Evolutionary conservation across 2,113 vertebrate genomes (phyloP), one percentile per base, ranked within the genome.

Genomic region (Chamaetylas fuelleborni): DNA sequence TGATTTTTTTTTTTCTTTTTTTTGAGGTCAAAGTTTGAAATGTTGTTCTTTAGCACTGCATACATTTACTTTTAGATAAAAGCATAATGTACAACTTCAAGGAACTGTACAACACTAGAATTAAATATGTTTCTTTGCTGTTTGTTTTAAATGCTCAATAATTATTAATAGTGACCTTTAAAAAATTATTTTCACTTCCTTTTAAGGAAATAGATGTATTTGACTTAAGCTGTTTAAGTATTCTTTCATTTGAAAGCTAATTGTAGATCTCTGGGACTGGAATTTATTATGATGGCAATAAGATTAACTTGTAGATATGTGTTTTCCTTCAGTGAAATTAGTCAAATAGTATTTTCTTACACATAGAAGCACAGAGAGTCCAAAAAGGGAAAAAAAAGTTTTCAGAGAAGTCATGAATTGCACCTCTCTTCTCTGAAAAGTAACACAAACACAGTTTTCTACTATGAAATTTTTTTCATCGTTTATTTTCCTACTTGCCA

Each of bases 391-490:
- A 12, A 19, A 23, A 26, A 20, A 29, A 18, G 4, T 62, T 76
- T 33, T 50, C 43, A 50, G 58, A 40, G 24, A 26, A 58, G 11
- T 34, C 1, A 5, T 40, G 9, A 82, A 61, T 36, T 33, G 5
- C 3, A 33, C 3, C 3, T 73, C 5, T 51, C 6, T 2, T 38
- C 3, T 81, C 48, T 38, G 14, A 43, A 34, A 81, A 40, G 19
- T 40, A 57, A 36, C 12, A 16, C 5, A 33, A 29, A 19, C 6
- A 11, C 0, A 2, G 1, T 51, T 78, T 16, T 33, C 1, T 78
- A 3, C 42, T 62, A 14, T 22, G 9, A 12, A 9, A 3, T 17
- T 8, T 20, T 80, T 51, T 14, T 12, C 3, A 20, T 80, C 8
- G 8, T 43, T 19, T 43, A 2, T 62, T 74, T 65, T 51, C 6